Evolutionary conservation across 92 coral and sea anemone genomes (phyloP), one percentile per base, ranked within the genome.

Genomic region (Palythoa grandiflora): DNA sequence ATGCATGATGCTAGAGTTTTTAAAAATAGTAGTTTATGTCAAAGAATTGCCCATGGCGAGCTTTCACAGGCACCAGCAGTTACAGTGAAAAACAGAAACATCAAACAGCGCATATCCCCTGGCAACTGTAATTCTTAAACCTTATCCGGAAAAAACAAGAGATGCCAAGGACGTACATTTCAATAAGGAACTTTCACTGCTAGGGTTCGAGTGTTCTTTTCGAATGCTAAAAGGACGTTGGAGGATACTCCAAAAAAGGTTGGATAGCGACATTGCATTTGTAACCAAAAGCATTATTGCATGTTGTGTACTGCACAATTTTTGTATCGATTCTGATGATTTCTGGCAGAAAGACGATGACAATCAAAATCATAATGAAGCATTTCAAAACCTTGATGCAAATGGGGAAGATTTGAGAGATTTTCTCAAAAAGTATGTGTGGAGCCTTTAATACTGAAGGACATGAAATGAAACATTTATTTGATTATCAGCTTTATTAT

Each of bases 211-310:
- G 28, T 71, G 88, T 40, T 59, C 88, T 6, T 84, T 84, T 84
- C 83, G 88, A 36, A 84, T 84, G 35, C 57, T 84, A 78, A 84
- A 84, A 66, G 59, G 88, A 20, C 81, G 88, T 61, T 84, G 88
- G 83, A 68, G 88, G 61, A 70, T 84, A 39, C 54, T 84, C 48
- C 75, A 55, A 35, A 40, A 40, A 40, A 40, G 47, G 47, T 16
- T 84, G n/a, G 80, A 84, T 61, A 84, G 88, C 40, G 39, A 50
- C 14, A 66, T 84, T 68, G 77, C n/a, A 36, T 84, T 35, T 51
- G 65, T 57, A 57, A 57, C 65, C 16, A 57, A 57, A 57, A 57
- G 65, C 16, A 57, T 57, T 38, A 59, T 66, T 61, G 88, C 83
- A 15, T 60, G 65, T 50, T 51, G 60, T 38, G 88, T 84, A 28